These are phyloP conservation scores for Eledone cirrhosa DNA, from an alignment of 2,888 invertebrate species.

Conservation along the genomic window DNA sequence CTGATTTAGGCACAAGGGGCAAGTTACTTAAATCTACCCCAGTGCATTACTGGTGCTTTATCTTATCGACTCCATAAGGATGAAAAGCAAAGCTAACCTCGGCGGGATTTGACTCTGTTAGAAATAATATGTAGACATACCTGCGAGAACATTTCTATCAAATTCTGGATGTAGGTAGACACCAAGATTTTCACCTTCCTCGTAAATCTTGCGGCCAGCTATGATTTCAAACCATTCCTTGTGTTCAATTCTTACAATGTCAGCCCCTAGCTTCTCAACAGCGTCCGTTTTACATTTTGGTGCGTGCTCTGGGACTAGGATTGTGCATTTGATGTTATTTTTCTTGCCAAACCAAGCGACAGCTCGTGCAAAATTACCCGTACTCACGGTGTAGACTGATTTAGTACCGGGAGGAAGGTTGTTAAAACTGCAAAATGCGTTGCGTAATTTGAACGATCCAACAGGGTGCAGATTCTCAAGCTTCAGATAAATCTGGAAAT, in stretches of 20 bases:
- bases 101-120: no score
- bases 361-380: constrained; percentile 63
- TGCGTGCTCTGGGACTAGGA: constrained; percentile 56
- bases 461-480: constrained; percentile 62
- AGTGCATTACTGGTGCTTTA: no score
- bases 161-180: constrained; percentile 60
- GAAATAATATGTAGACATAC: constrained; percentile 39
- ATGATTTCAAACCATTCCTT: constrained; percentile 60
- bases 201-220: constrained; percentile 43
- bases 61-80: no score
- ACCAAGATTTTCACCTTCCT: constrained; percentile 40
- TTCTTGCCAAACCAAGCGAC: constrained; percentile 52
- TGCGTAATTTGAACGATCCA: constrained; percentile 62
- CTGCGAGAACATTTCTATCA: constrained; percentile 58
- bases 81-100: no score
- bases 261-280: constrained; percentile 45
- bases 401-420: constrained; percentile 37
- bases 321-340: constrained; percentile 47
- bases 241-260: constrained; percentile 49
- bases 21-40: no score
- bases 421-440: constrained; percentile 57
- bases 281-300: constrained; percentile 51
- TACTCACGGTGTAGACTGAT: constrained; percentile 62
- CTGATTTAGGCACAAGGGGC: no score
- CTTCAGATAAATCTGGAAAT: constrained; percentile 58